Conservation (phyloP, 2,113 vertebrate genomes). For the Rutilus rutilus region DNA sequence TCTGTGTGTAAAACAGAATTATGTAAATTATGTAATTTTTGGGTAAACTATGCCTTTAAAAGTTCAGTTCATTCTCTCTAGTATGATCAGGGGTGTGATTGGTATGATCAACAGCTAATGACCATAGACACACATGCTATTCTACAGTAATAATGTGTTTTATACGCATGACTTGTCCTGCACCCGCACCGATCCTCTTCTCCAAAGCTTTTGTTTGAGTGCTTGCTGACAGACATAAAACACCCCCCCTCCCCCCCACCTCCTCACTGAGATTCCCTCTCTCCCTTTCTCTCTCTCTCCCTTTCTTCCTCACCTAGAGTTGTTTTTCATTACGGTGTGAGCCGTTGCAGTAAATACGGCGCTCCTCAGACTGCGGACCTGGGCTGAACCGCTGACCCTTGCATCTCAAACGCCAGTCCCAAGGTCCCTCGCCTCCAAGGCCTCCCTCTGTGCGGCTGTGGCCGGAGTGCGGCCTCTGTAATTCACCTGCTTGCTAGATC, state of each 20-base stretch:
- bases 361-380: slow-evolving; percentile 72
- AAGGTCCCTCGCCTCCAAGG: slow-evolving; percentile 77
- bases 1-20: background rate
- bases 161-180: slow-evolving; percentile 4
- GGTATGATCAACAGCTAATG: slow-evolving; percentile 57
- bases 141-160: slow-evolving; percentile 20
- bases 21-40: background rate
- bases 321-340: slow-evolving; percentile 73
- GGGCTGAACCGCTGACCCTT: slow-evolving; percentile 75
- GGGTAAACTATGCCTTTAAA: background rate
- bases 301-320: slow-evolving; percentile 59
- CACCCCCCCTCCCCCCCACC: background rate
- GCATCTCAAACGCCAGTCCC: slow-evolving; percentile 73
- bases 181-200: slow-evolving; percentile 35
- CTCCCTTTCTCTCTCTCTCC: slow-evolving; percentile 11
- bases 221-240: slow-evolving; percentile 44
- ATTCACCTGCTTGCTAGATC: slow-evolving; percentile 93
- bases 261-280: background rate
- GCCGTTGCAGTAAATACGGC: slow-evolving; percentile 79
- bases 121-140: background rate
- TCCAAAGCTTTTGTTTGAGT: slow-evolving; percentile 33
- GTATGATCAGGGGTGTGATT: slow-evolving; percentile 22
- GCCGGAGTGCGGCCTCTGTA: slow-evolving; percentile 75
- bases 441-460: slow-evolving; percentile 72
- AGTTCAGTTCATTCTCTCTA: background rate